A percentile compares a stretch with the other conserved stretches of the same genome.
Evolutionary conservation across 2,888 invertebrate genomes (phyloP).

Genomic region (Platycheirus albimanus): DNA sequence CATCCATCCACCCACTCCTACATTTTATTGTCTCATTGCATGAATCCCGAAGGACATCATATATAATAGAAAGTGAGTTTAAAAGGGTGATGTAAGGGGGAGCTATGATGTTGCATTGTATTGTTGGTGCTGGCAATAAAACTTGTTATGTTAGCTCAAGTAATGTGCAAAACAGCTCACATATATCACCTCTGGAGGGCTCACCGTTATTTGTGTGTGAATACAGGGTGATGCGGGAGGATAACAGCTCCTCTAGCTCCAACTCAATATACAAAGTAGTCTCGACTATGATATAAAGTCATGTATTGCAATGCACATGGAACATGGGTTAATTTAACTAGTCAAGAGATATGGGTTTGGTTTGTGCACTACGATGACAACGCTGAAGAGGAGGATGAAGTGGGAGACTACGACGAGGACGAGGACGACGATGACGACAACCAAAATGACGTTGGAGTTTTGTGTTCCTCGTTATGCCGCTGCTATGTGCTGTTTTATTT

Average conservation of each 20-base stretch:
- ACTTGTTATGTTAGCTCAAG: slow-evolving; percentile 72
- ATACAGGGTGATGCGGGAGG: slow-evolving; percentile 23
- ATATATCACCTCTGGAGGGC: slow-evolving; percentile 72
- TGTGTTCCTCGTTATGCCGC: slow-evolving; percentile 35
- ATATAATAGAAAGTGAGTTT: slow-evolving; percentile 17
- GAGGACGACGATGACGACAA: slow-evolving; percentile 32
- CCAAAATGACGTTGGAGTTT: slow-evolving; percentile 26
- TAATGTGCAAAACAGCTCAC: slow-evolving; percentile 72
- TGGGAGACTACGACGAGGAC: slow-evolving; percentile 17
- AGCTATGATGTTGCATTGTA: slow-evolving; percentile 49
- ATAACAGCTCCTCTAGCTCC: slow-evolving; percentile 14
- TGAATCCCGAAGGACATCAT: slow-evolving; percentile 60
- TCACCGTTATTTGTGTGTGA: slow-evolving; percentile 42
- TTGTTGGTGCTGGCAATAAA: slow-evolving; percentile 69
- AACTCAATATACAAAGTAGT: no score
- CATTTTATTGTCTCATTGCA: slow-evolving; percentile 30
- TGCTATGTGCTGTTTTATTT: slow-evolving; percentile 64
- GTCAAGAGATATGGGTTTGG: slow-evolving; percentile 70
- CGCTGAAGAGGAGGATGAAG: no score
- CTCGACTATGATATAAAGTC: slow-evolving; percentile 60
- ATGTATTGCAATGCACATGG: slow-evolving; percentile 64
- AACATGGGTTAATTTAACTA: slow-evolving; percentile 72
- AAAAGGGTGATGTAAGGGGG: neutral
- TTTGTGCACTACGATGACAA: slow-evolving; percentile 46
- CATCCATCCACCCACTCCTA: slow-evolving; percentile 38